A percentile compares a stretch with the other conserved stretches of the same genome.
Evolutionary conservation across 2,888 invertebrate genomes (phyloP).

Genomic region (Amaurobius ferox): DNA sequence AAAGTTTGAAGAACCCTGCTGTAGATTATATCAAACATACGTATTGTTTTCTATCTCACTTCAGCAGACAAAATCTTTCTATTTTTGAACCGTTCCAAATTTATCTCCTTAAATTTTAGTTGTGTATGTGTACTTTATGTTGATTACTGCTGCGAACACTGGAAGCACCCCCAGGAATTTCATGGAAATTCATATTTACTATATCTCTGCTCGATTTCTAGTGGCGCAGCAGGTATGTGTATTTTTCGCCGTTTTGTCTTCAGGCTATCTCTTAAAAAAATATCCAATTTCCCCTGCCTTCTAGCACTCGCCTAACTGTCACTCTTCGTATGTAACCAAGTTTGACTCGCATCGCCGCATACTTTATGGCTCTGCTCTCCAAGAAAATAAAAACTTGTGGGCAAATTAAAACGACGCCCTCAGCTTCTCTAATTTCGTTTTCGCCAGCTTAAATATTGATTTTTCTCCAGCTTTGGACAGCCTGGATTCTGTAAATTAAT

Average conservation of each 20-base stretch:
- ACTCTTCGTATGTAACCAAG: neutral
- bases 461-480: neutral
- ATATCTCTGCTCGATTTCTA: no score
- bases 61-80: no score
- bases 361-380: neutral
- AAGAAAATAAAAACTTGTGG: neutral
- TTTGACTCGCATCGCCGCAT: neutral
- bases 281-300: neutral
- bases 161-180: no score
- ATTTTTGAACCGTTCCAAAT: no score
- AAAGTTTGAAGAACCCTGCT: no score
- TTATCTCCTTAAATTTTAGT: no score
- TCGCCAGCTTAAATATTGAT: constrained; percentile 8
- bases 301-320: neutral
- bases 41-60: no score
- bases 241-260: neutral
- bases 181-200: no score
- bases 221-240: neutral
- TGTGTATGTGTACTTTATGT: no score
- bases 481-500: constrained; percentile 6
- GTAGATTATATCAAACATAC: no score
- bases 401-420: constrained; percentile 16
- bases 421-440: constrained; percentile 12
- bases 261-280: neutral
- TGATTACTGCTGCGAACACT: no score